phyloP scores from a whole-genome alignment of 2,797 vertebrate genomes.

The Astyanax mexicanus region DNA sequence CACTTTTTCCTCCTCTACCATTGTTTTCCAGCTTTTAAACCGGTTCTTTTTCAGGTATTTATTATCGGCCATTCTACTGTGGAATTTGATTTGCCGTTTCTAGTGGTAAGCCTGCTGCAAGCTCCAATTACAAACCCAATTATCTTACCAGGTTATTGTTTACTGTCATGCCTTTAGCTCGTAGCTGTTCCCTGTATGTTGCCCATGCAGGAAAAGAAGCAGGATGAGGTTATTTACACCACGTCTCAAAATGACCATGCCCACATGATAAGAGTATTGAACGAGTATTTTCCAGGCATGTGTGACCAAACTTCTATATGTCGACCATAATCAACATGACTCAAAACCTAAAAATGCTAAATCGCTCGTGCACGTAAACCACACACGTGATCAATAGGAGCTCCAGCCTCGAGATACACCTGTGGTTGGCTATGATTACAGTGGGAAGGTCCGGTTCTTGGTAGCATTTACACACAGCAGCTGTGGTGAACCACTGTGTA shows the following conservation, averaged over 20 bases:
- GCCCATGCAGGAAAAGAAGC: neutral
- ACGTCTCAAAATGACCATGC: constrained; percentile 2
- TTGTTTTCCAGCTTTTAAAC: too few species aligned
- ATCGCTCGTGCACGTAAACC: neutral
- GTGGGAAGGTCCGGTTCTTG: neutral
- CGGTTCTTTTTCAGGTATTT: too few species aligned
- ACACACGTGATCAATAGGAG: neutral
- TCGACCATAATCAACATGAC: constrained; percentile 6
- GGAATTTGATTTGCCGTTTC: too few species aligned
- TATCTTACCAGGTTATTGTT: too few species aligned
- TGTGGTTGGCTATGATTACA: neutral
- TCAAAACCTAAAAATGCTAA: constrained; percentile 51
- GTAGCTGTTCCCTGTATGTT: neutral
- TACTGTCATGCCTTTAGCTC: too few species aligned
- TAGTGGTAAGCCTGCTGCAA: too few species aligned
- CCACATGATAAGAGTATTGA: constrained; percentile 8
- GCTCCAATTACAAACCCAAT: too few species aligned
- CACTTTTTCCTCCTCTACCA: too few species aligned
- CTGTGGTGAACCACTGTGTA: neutral
- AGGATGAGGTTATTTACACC: neutral
- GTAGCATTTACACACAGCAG: neutral
- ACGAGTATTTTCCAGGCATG: too few species aligned
- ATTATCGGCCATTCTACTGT: too few species aligned
- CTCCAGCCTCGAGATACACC: neutral
- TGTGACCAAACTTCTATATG: neutral